Evolutionary conservation across 2,113 vertebrate genomes (phyloP).

Genomic region (Labeo rohita): DNA sequence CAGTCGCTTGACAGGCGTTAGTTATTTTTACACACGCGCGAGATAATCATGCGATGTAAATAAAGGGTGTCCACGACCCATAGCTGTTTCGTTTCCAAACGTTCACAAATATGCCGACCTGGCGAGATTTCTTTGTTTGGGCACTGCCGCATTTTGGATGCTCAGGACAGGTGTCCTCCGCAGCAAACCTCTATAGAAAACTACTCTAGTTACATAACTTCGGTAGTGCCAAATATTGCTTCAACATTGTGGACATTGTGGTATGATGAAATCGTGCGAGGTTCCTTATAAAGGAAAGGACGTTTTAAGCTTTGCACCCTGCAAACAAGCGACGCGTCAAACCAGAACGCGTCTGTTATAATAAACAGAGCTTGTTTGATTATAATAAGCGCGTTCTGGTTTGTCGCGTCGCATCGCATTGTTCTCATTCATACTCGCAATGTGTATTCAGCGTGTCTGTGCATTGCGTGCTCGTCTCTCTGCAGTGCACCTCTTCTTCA

Average conservation of each 20-base stretch:
- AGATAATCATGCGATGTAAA: not conserved
- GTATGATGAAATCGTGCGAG: not conserved
- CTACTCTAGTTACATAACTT: slow-evolving; percentile 27
- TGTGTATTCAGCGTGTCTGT: not conserved
- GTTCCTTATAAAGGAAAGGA: not conserved
- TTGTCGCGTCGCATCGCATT: slow-evolving; percentile 4
- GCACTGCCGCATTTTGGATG: slow-evolving; percentile 37
- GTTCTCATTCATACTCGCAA: not conserved
- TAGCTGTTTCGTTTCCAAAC: slow-evolving; percentile 13
- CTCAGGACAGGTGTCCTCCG: slow-evolving; percentile 42
- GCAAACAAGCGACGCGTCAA: not conserved
- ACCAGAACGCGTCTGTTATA: not conserved
- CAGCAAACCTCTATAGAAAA: slow-evolving; percentile 22
- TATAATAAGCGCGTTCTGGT: slow-evolving; percentile 2
- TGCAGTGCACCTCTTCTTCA: slow-evolving; percentile 21
- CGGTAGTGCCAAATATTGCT: not conserved
- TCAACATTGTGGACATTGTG: not conserved
- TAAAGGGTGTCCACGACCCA: not conserved
- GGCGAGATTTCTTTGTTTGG: slow-evolving; percentile 26
- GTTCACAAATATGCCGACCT: not conserved
- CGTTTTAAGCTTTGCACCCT: not conserved
- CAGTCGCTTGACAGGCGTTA: slow-evolving; percentile 18
- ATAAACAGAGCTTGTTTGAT: not conserved
- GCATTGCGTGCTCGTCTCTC: slow-evolving; percentile 8
- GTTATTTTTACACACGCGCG: not conserved